A percentile compares a stretch with the other conserved stretches of the same genome.
phyloP scores from a whole-genome alignment of 2,888 invertebrate genomes.

The Hipparchia sbordonii region DNA sequence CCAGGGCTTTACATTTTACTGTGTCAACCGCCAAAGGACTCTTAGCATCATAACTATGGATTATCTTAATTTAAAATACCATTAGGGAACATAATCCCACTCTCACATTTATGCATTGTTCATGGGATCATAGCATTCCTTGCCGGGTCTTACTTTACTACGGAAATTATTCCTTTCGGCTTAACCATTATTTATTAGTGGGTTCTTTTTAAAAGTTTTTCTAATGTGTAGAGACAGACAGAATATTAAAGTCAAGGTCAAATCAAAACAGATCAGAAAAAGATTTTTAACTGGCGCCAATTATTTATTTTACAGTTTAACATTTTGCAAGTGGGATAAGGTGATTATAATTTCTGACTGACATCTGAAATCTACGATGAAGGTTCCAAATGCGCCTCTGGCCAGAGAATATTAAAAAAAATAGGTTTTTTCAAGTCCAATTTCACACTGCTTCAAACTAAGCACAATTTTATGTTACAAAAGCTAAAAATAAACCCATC shows the following conservation, averaged over 20 bases:
- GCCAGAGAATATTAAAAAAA: no score
- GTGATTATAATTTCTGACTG: no score
- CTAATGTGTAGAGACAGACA: background rate
- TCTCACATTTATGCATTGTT: slow-evolving; percentile 30
- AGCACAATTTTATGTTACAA: background rate
- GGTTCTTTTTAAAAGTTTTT: background rate
- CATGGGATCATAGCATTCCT: slow-evolving; percentile 34
- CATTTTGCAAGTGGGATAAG: no score
- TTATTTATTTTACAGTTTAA: no score
- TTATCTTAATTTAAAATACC: slow-evolving; percentile 30
- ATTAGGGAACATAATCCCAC: slow-evolving; percentile 27
- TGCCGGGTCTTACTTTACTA: slow-evolving; percentile 11
- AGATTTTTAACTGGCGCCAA: no score
- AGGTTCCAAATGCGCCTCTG: no score
- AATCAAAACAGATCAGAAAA: no score
- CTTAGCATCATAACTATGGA: slow-evolving; percentile 24
- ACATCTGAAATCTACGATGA: no score
- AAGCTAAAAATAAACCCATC: background rate
- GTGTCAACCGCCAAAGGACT: slow-evolving; percentile 22
- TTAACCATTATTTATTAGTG: slow-evolving; percentile 3
- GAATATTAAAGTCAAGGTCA: no score
- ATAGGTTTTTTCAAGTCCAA: no score
- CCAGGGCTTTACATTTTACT: background rate
- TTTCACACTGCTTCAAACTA: background rate
- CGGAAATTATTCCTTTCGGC: background rate